Percentiles rank a stretch among this genome's conserved stretches.
These are phyloP conservation scores for Poicephalus meyeri DNA, from an alignment of 2,113 vertebrate species.

Conservation along the genomic window DNA sequence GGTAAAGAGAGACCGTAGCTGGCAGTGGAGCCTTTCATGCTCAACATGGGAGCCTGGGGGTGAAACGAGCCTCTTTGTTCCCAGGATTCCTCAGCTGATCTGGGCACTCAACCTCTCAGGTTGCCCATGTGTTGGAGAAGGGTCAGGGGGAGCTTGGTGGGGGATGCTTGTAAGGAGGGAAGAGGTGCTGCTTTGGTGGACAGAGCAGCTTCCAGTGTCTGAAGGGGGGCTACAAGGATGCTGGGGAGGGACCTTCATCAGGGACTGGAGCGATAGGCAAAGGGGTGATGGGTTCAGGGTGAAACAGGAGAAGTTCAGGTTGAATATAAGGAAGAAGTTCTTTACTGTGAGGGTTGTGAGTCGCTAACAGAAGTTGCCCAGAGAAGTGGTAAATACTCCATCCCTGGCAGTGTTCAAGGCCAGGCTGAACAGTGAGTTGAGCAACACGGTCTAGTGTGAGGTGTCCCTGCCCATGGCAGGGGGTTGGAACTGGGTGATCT, in stretches of 20 bases:
- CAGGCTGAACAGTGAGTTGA: not conserved
- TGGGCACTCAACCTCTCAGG: not conserved
- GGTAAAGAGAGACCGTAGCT: accelerated
- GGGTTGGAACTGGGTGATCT: not conserved
- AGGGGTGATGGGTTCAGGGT: not conserved
- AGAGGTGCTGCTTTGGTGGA: not conserved
- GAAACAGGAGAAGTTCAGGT: not conserved
- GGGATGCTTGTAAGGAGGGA: not conserved
- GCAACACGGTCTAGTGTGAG: not conserved
- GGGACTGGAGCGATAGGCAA: not conserved
- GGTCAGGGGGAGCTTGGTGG: not conserved
- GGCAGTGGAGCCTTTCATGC: accelerated
- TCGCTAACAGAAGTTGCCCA: not conserved
- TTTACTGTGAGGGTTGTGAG: not conserved
- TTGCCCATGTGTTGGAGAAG: accelerated
- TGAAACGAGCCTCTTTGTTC: not conserved
- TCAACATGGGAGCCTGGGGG: accelerated
- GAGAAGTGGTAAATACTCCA: not conserved
- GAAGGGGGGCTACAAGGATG: not conserved
- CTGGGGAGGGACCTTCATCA: not conserved
- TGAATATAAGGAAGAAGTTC: not conserved
- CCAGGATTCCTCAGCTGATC: not conserved
- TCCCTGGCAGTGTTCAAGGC: not conserved
- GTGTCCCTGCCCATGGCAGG: not conserved
- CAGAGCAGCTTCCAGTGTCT: not conserved